phyloP scores from a whole-genome alignment of 2,888 invertebrate species.

The Tyria jacobaeae region DNA sequence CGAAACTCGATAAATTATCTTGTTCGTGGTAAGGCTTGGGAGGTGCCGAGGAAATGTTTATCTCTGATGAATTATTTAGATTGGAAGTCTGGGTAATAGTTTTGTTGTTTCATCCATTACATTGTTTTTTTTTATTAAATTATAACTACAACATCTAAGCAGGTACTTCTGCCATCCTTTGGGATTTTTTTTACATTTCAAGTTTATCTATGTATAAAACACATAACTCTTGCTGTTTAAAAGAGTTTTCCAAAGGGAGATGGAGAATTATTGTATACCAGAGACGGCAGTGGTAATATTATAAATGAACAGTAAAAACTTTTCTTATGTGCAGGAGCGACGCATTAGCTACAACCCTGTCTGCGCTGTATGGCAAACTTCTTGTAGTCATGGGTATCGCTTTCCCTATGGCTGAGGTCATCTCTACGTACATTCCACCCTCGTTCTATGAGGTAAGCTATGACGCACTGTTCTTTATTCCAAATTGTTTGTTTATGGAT shows the following conservation, averaged over 20 bases:
- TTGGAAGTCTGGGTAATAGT: not conserved
- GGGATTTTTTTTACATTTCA: no score
- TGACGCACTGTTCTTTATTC: constrained; percentile 18
- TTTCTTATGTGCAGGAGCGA: constrained; percentile 87
- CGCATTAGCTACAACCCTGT: constrained; percentile 95
- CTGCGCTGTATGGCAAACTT: constrained; percentile 97
- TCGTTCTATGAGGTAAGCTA: constrained; percentile 94
- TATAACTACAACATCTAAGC: no score
- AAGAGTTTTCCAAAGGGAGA: no score
- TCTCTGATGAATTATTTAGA: constrained; percentile 13
- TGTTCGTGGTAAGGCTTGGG: constrained; percentile 10
- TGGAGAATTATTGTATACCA: no score
- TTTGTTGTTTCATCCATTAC: not conserved
- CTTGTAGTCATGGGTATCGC: constrained; percentile 98
- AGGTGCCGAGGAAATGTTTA: constrained; percentile 22
- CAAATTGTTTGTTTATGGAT: constrained; percentile 13
- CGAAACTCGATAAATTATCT: constrained; percentile 44
- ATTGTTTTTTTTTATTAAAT: not conserved
- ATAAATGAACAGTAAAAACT: not conserved
- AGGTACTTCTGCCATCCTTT: no score
- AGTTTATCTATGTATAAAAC: no score
- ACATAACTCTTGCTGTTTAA: no score
- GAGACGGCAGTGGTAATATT: not conserved
- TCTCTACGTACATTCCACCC: constrained; percentile 97
- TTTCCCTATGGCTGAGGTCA: constrained; percentile 98